A percentile compares a stretch with the other conserved stretches of the same genome.
Evolutionary conservation across 2,113 vertebrate genomes (phyloP).

Genomic region (Eubucco bourcierii): DNA sequence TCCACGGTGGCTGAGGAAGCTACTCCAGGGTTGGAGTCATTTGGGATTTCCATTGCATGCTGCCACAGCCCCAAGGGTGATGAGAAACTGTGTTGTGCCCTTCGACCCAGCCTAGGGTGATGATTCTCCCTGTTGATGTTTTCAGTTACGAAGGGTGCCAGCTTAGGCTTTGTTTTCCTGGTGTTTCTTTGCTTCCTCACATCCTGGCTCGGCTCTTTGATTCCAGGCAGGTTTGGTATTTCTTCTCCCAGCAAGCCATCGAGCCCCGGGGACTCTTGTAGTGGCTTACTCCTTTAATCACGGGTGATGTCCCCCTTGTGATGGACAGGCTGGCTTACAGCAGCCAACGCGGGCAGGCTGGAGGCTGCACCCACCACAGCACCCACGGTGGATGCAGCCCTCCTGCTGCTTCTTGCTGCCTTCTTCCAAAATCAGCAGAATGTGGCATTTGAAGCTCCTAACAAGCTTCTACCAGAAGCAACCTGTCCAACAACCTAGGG

Average conservation of each 20-base stretch:
- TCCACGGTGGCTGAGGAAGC: not conserved
- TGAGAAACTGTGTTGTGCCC: rapidly evolving
- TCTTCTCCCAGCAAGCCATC: not conserved
- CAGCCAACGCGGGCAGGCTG: rapidly evolving
- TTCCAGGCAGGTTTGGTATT: slow-evolving; percentile 9
- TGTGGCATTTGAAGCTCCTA: not conserved
- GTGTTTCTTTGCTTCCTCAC: not conserved
- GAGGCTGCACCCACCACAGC: not conserved
- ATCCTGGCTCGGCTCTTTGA: not conserved
- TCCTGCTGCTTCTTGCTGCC: not conserved
- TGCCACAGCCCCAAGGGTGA: not conserved
- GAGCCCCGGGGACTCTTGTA: not conserved
- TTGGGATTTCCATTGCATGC: not conserved
- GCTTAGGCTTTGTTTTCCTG: not conserved
- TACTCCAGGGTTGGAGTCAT: rapidly evolving
- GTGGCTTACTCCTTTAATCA: not conserved
- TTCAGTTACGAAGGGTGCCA: not conserved
- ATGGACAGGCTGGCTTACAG: not conserved
- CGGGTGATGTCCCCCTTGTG: not conserved
- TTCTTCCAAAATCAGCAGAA: not conserved
- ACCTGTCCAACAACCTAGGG: not conserved
- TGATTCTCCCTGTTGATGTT: not conserved
- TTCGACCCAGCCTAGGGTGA: rapidly evolving
- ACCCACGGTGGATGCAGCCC: not conserved
- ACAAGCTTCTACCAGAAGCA: not conserved